Percentiles rank a stretch among this genome's conserved stretches.
Evolutionary conservation across 2,888 invertebrate species (phyloP).

Genomic region (Auanema freiburgensis): DNA sequence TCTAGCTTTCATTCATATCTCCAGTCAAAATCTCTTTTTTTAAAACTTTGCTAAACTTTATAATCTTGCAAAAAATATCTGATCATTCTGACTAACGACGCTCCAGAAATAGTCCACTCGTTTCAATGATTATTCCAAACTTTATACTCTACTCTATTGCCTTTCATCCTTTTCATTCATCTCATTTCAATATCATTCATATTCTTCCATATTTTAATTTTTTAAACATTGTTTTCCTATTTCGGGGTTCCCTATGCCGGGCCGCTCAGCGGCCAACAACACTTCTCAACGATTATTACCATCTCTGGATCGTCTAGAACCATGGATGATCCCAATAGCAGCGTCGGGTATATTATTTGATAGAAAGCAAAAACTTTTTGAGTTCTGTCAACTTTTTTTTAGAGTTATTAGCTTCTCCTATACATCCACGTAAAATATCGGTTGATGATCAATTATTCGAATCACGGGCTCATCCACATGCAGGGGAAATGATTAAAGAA

Average conservation of each 20-base stretch:
- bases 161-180: constrained; percentile 7
- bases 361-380: not conserved
- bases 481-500: constrained; percentile 47
- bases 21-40: too few species aligned
- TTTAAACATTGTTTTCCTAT: not conserved
- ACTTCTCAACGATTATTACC: constrained; percentile 30
- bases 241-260: constrained; percentile 17
- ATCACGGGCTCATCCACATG: constrained; percentile 31
- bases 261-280: constrained; percentile 24
- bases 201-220: constrained; percentile 2
- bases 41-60: too few species aligned
- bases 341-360: constrained; percentile 18
- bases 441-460: constrained; percentile 39
- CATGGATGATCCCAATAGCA: constrained; percentile 57
- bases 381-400: constrained; percentile 5
- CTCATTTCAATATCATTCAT: not conserved
- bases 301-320: constrained; percentile 44
- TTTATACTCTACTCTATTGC: not conserved
- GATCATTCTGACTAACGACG: too few species aligned
- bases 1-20: too few species aligned
- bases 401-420: constrained; percentile 47
- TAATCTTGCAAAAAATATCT: too few species aligned
- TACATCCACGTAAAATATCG: constrained; percentile 42
- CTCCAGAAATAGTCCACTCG: too few species aligned
- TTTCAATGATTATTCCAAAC: constrained; percentile 1